A percentile compares a stretch with the other conserved stretches of the same genome.
These are phyloP conservation scores for Leptoteleia sp. DNA, from an alignment of 1,140 invertebrate genomes.

Conservation along the genomic window DNA sequence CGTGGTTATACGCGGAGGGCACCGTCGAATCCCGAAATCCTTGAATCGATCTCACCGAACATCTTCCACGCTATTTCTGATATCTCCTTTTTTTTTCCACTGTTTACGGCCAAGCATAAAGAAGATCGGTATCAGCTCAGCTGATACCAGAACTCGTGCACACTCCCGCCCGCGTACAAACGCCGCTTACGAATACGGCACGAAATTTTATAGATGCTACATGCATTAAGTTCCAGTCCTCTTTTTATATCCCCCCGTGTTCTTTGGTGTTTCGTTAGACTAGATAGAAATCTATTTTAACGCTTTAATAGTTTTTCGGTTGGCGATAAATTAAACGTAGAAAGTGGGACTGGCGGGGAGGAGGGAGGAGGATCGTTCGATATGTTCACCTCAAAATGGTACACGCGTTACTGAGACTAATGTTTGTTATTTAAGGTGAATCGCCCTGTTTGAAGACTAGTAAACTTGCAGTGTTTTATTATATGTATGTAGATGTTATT, in stretches of 20 bases:
- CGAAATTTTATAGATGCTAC: constrained; percentile 43
- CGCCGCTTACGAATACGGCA: constrained; percentile 42
- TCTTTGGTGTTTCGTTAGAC: constrained; percentile 1
- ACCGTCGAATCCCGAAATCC: constrained; percentile 70
- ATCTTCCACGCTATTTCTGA: constrained; percentile 58
- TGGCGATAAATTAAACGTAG: constrained; percentile 23
- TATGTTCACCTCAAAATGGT: constrained; percentile 19
- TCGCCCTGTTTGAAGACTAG: too few relatives aligned
- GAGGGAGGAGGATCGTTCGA: neutral
- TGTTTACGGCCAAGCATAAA: constrained; percentile 68
- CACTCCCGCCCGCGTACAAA: constrained; percentile 26
- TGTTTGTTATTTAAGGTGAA: too few relatives aligned
- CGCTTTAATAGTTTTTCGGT: constrained; percentile 21
- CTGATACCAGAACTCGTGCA: constrained; percentile 44
- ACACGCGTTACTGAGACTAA: neutral
- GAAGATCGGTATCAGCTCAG: constrained; percentile 48
- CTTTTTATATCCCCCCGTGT: neutral
- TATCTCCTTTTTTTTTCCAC: constrained; percentile 61
- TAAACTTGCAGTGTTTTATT: too few relatives aligned
- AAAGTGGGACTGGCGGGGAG: neutral
- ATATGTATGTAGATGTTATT: too few relatives aligned
- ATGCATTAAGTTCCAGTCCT: constrained; percentile 18
- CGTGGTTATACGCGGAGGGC: constrained; percentile 78
- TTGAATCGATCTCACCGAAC: constrained; percentile 67
- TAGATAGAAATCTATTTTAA: constrained; percentile 31